Evolutionary conservation across 1,140 invertebrate genomes (phyloP), one percentile per base, ranked within the genome.

Genomic region (Epicauta chinensis): DNA sequence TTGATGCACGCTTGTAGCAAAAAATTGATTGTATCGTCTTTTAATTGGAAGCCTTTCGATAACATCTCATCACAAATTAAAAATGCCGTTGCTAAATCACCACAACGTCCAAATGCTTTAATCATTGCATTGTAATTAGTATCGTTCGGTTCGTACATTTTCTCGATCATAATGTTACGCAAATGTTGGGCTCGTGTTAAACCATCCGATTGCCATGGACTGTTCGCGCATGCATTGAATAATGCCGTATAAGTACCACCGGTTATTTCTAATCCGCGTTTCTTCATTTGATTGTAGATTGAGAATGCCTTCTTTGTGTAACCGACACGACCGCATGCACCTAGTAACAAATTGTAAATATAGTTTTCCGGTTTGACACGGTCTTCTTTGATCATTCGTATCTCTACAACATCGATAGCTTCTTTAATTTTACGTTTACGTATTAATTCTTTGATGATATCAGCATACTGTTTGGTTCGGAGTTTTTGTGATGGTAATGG

Each of bases 41-140:
- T 79, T n/a, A 87, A 70, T 39, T 70, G 65, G n/a, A 87, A 68
- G 42, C 78, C 73, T 42, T 82, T 83, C 29, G 81, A 73, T 1
- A 73, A 59, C 84, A 93, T 91, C 77, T 93, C 85, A 75, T 96
- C 90, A 7, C 87, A 83, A 44, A 95, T 65, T 63, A 77, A 56
- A 73, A 93, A 93, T 4, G 91, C 87, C 41, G 79, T 82, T 40
- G 77, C 51, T 10, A 92, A 61, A 67, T 91, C 82, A 3, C 85
- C 84, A 73, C 87, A 87, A 55, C 82, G 72, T 2, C 88, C 89
- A 77, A 89, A 97, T 2, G 90, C 89, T 77, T 93, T 95, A 6
- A 96, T 87, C 82, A 95, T 86, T 3, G 85, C 79, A 78, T 93
- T 85, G 59, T 91, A 94, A 66, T 87, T 89, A 2, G 81, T 81